Base-by-base conservation (phyloP, 1,140 invertebrate species). In the Andricus grossulariae region DNA sequence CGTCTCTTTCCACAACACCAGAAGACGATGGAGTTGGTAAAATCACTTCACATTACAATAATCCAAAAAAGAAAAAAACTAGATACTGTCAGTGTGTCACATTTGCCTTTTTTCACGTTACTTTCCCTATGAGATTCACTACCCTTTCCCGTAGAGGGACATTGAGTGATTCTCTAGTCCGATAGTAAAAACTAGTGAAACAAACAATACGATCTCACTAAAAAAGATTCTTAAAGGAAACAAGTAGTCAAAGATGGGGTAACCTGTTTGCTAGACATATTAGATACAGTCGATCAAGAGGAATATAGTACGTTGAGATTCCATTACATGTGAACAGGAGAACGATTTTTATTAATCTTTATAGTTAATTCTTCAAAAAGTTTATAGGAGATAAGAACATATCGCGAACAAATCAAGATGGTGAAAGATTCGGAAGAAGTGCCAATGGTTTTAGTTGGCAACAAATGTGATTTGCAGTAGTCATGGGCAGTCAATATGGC, bases 371-470 rank as follows among this genome's bases (percentile, higher is more conserved):
- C 98, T 92, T 96, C 96, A 70, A 99, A 99, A 93, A 99, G 98
- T 88, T 83, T 84, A 18, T 51, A 91, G 91, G 91, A 97, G 86
- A 97, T 97, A 84, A 96, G 97, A 83, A 98, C 97, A 84, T 99
- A 99, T 90, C 94, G 98, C 80, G 98, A 99, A 93, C 99, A 99
- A 93, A 99, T 98, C 83, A 98, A 99, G 92, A 93, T 99, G 87
- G 99, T 99, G 10, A 99, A 99, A 94, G 99, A 99, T 93, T 97
- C 98, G 15, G 99, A 99, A 90, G 98, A 99, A 92, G 98, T 99
- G 78, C 98, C 98, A 72, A 99, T 99, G 98, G 97, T 99, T 92
- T 94, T 99, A 92, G 99, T 99, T 77, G 99, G 99, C 70, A 99
- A 99, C 93, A 99, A 99, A 93, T 99, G 98, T 92, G 99, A 99